Base-by-base conservation (phyloP, 2,797 vertebrate genomes). In the Pipistrellus pipistrellus region DNA sequence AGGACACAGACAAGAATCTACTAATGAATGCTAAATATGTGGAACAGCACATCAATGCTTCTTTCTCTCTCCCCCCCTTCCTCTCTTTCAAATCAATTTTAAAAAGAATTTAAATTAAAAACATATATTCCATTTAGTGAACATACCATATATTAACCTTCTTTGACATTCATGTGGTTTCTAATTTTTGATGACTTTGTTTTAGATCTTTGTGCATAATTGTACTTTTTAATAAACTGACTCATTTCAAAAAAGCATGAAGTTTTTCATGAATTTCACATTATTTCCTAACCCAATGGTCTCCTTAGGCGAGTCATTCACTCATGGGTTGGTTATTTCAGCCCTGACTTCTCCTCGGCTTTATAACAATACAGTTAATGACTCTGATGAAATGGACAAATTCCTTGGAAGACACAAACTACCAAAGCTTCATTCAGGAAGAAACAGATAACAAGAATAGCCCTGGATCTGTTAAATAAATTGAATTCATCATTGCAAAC, bases 401-500 rank as follows among this genome's bases (percentile, higher is more conserved):
- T 76, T 89, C 57, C 75, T 94, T 62, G 85, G 81, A 95, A 93
- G 84, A 73, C 38, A 46, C 21, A 48, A 89, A 88, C 89, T 62
- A 75, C 76, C 84, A 91, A 85, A 69, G 44, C 91, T 71, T 76
- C 89, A 27, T 76, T 87, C 32, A 35, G 53, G 87, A 95, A 94
- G 91, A 92, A 48, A 4, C 0, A 75, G 32, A 8, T 88, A 88
- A 95, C 11, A 71, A 78, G 81, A 95, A 75, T 8, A 75, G 59
- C 44, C 7, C 23, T 53, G 25, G 25, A 44, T 81, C 55, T 41
- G 30, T 69, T 86, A 83, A 93, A 93, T 72, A 95, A 94, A 92
- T 75, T 66, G 84, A 95, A 95, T 96, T 92, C 90, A 89, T 95
- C 89, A 91, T n/a, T 30, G 81, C 94, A 97, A 95, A 78, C 35